Conservation (phyloP, 2,888 invertebrate species). For the Machimus atricapillus region DNA sequence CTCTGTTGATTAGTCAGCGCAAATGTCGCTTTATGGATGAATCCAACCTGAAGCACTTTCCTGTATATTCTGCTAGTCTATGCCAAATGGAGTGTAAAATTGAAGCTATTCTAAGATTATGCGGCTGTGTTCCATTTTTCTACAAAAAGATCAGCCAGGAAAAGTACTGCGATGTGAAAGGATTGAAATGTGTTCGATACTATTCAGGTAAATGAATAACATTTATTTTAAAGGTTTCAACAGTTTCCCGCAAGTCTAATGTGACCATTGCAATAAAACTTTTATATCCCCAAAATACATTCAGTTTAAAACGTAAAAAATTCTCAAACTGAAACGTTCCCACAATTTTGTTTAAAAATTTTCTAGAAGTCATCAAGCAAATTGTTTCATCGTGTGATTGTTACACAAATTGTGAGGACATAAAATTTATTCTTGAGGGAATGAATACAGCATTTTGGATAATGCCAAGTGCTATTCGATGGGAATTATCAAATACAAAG, state of each 20-base stretch:
- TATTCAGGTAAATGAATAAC: conserved; percentile 49
- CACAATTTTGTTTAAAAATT: not conserved
- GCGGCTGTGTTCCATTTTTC: conserved; percentile 48
- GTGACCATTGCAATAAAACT: not conserved
- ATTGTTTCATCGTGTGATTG: conserved; percentile 40
- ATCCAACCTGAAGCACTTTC: conserved; percentile 46
- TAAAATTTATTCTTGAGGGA: conserved; percentile 44
- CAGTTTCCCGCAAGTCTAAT: not conserved
- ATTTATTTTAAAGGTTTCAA: not conserved
- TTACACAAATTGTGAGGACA: conserved; percentile 45
- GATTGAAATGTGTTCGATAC: conserved; percentile 52
- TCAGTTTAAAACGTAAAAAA: not conserved
- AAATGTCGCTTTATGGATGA: conserved; percentile 47
- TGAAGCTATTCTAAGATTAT: conserved; percentile 42
- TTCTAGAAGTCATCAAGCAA: conserved; percentile 40
- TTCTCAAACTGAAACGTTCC: not conserved
- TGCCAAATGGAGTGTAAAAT: conserved; percentile 47
- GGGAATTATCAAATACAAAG: conserved; percentile 54
- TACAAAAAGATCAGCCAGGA: conserved; percentile 42
- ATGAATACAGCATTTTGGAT: conserved; percentile 50
- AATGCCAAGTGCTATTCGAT: conserved; percentile 52
- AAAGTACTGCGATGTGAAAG: conserved; percentile 50
- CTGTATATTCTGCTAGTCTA: conserved; percentile 46
- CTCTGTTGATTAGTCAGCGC: conserved; percentile 44
- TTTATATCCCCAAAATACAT: not conserved